A percentile compares a stretch with the other conserved stretches of the same genome.
phyloP scores from a whole-genome alignment of 2,113 vertebrate species.

The Sakesphorus luctuosus region DNA sequence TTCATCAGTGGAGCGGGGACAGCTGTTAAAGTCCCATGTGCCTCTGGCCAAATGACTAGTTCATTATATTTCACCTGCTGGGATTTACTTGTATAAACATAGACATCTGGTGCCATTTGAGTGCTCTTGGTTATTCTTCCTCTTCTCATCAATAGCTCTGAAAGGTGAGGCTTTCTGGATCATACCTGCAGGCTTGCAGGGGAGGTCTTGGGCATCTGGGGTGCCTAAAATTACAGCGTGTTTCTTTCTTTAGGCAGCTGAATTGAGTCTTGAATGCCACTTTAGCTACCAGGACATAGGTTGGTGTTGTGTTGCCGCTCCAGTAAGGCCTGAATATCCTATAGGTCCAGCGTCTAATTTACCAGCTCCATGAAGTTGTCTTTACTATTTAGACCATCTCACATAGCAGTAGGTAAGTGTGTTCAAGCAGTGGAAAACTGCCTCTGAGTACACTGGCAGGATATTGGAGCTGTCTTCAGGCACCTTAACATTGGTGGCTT shows the following conservation, averaged over 20 bases:
- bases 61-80: slow-evolving; percentile 35
- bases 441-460: not conserved
- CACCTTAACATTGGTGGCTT: not conserved
- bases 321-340: not conserved
- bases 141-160: not conserved
- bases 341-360: not conserved
- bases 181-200: not conserved
- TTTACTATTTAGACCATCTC: not conserved
- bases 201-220: not conserved
- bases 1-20: not conserved
- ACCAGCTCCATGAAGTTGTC: not conserved
- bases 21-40: not conserved
- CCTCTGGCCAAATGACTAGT: slow-evolving; percentile 26
- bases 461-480: not conserved
- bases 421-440: not conserved
- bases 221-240: not conserved
- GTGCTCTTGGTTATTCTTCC: not conserved
- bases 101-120: slow-evolving; percentile 47
- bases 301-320: not conserved
- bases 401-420: not conserved
- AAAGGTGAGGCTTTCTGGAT: not conserved
- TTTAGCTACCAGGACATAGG: not conserved
- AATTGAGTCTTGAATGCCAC: not conserved
- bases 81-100: slow-evolving; percentile 11
- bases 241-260: not conserved